These are phyloP conservation scores for Aphis craccivora DNA, from an alignment of 1,140 invertebrate genomes.

Conservation along the genomic window DNA sequence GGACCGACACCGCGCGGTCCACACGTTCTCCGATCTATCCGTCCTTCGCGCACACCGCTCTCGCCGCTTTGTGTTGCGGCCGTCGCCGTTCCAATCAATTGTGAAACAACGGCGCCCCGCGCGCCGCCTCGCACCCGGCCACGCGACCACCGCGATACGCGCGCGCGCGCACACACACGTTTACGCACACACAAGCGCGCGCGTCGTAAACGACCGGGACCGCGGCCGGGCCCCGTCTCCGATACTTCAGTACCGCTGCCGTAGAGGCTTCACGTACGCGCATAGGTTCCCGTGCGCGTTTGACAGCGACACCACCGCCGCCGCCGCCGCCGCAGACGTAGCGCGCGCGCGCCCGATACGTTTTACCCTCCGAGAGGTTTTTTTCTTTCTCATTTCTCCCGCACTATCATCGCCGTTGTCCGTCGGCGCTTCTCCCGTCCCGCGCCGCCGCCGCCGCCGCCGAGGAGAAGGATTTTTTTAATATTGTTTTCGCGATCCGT, in stretches of 20 bases:
- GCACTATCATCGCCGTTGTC: not conserved
- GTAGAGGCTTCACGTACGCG: constrained; percentile 17
- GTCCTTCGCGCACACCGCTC: constrained; percentile 5
- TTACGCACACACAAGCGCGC: not conserved
- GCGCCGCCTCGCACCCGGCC: not conserved
- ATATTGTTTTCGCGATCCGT: not conserved
- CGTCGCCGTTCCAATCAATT: constrained; percentile 47
- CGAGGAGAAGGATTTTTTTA: not conserved
- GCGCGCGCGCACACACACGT: not conserved
- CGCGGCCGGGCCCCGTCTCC: not conserved
- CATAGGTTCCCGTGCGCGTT: not conserved
- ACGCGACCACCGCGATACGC: not conserved
- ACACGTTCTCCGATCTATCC: not conserved
- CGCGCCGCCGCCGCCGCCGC: not conserved
- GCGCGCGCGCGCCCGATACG: constrained; percentile 23
- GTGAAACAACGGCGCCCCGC: constrained; percentile 51
- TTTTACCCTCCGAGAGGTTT: not conserved
- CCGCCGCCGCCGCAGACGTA: not conserved
- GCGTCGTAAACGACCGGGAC: not conserved
- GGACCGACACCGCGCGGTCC: not conserved
- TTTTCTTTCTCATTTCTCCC: not conserved
- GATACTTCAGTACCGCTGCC: constrained; percentile 5
- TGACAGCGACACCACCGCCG: not conserved
- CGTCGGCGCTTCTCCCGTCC: not conserved
- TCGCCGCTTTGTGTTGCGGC: not conserved